phyloP scores from a whole-genome alignment of 2,797 vertebrate genomes.

The Arnoldichthys spilopterus region DNA sequence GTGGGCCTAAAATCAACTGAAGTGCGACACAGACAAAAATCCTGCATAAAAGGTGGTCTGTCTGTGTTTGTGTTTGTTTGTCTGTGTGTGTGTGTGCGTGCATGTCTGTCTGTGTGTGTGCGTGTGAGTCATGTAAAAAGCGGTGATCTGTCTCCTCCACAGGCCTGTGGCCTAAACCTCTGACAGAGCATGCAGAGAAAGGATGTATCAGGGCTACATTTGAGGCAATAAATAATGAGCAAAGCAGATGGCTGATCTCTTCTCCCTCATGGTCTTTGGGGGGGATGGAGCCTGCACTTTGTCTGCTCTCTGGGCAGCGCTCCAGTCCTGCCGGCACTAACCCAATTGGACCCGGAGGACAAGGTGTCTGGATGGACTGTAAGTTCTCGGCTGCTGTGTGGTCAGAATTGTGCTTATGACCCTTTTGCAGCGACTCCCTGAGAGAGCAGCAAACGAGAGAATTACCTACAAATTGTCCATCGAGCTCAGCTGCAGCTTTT shows the following conservation, averaged over 20 bases:
- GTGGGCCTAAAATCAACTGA: too few species aligned
- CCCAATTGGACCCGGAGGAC: background rate
- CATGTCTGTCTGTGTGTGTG: too few species aligned
- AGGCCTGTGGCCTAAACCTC: background rate
- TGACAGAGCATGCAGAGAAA: background rate
- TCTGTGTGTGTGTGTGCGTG: too few species aligned
- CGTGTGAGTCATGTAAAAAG: background rate
- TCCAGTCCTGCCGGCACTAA: background rate
- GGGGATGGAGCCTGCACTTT: slow-evolving; percentile 57
- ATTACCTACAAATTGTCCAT: background rate
- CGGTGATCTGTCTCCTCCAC: background rate
- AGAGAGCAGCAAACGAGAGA: background rate
- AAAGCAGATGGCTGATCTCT: slow-evolving; percentile 56
- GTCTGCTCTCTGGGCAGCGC: slow-evolving; percentile 37
- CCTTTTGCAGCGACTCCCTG: background rate
- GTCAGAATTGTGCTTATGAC: background rate
- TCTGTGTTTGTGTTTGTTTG: too few species aligned
- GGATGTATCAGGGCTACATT: slow-evolving; percentile 58
- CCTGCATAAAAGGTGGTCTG: too few species aligned
- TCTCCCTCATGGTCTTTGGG: slow-evolving; percentile 41
- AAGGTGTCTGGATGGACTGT: background rate
- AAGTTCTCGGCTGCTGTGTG: background rate
- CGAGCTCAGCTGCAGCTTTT: background rate
- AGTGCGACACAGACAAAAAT: too few species aligned
- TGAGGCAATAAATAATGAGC: slow-evolving; percentile 57